These are phyloP conservation scores for Eupithecia centaureata DNA, from an alignment of 2,888 invertebrate species.

Conservation along the genomic window DNA sequence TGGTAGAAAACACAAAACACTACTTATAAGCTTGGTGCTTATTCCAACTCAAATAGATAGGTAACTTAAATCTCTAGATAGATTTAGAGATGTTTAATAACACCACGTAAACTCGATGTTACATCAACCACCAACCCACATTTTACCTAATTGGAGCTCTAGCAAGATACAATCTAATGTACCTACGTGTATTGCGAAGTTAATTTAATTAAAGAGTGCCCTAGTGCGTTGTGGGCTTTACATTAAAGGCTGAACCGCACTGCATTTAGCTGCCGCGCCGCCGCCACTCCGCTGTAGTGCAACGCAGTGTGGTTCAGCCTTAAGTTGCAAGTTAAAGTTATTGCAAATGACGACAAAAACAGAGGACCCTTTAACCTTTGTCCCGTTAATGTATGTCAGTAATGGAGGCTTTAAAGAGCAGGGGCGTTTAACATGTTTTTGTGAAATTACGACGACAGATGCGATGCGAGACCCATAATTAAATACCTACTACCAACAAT, in stretches of 20 bases:
- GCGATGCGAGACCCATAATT: too few relatives aligned
- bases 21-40: too few relatives aligned
- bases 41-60: too few relatives aligned
- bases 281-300: too few relatives aligned
- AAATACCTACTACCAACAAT: too few relatives aligned
- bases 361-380: not conserved
- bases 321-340: not conserved
- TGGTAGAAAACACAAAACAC: too few relatives aligned
- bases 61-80: too few relatives aligned
- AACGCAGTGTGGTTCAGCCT: too few relatives aligned
- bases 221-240: not conserved
- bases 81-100: too few relatives aligned
- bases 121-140: not conserved
- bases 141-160: too few relatives aligned
- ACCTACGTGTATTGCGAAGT: not conserved
- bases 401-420: not conserved
- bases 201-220: not conserved
- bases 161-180: not conserved
- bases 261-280: too few relatives aligned
- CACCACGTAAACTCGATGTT: not conserved
- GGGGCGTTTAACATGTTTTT: not conserved
- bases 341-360: slow-evolving; percentile 9
- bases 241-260: not conserved
- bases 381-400: not conserved
- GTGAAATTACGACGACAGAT: too few relatives aligned